Percentiles rank a stretch among this genome's conserved stretches.
Conservation (phyloP, 2,797 vertebrate genomes). For the Microtus agrestis region DNA sequence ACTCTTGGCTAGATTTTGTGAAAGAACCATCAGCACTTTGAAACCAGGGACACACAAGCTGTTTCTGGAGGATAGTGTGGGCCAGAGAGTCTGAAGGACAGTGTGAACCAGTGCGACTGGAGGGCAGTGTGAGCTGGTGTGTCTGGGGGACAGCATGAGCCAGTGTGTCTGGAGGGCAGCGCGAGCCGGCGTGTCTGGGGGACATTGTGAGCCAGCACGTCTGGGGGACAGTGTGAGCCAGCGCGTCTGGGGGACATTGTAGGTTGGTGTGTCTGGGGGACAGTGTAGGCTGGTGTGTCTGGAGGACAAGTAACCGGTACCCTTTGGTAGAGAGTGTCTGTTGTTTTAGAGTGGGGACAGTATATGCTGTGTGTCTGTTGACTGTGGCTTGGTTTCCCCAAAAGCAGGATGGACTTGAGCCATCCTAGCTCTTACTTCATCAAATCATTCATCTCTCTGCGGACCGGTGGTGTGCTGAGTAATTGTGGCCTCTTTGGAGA, state of each 20-base stretch:
- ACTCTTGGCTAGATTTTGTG: background rate
- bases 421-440: background rate
- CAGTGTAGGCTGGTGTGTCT: rapidly evolving
- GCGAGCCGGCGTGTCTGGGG: rapidly evolving
- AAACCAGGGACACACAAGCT: background rate
- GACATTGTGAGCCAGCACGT: rapidly evolving
- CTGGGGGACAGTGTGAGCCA: no score
- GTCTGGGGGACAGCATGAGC: no score
- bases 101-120: no score
- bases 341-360: background rate
- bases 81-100: no score
- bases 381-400: background rate
- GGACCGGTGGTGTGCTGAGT: background rate
- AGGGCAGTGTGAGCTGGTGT: rapidly evolving
- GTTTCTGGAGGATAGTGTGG: background rate
- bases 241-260: no score
- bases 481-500: background rate
- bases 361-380: background rate
- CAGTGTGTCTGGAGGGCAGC: rapidly evolving
- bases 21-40: background rate
- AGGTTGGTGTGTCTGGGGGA: no score
- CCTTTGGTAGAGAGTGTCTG: background rate
- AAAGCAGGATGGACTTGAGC: background rate
- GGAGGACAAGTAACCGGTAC: background rate
- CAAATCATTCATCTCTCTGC: background rate